Evolutionary conservation across 2,888 invertebrate species (phyloP).

Genomic region (Alsophila aescularia): DNA sequence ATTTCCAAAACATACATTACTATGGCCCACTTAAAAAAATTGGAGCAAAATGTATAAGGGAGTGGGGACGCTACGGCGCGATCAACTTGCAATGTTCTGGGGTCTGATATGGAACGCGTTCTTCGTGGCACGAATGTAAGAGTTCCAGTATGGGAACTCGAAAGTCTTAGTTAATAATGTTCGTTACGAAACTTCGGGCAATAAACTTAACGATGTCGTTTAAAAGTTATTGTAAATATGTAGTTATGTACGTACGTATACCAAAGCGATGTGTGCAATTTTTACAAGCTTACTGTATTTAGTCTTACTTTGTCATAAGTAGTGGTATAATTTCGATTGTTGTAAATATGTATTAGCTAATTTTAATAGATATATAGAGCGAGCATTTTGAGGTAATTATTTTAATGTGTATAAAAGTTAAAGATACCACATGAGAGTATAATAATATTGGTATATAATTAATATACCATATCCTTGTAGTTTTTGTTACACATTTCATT

Average conservation of each 20-base stretch:
- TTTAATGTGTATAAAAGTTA: constrained; percentile 45
- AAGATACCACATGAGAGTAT: constrained; percentile 9
- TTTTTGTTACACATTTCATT: not conserved
- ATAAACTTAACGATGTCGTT: constrained; percentile 70
- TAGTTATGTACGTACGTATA: constrained; percentile 82
- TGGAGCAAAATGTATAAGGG: not conserved
- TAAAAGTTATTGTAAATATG: constrained; percentile 76
- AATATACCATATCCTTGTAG: not conserved
- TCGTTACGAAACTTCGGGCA: constrained; percentile 73
- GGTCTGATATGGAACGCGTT: not conserved
- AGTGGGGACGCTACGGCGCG: not conserved
- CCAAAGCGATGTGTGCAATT: constrained; percentile 85
- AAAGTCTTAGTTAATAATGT: constrained; percentile 38
- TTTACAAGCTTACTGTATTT: constrained; percentile 81
- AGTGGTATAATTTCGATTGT: constrained; percentile 55
- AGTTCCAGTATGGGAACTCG: constrained; percentile 6
- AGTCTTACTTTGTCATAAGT: constrained; percentile 61
- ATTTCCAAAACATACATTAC: not conserved
- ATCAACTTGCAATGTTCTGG: not conserved
- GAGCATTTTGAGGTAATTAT: constrained; percentile 40
- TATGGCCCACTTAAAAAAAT: constrained; percentile 1
- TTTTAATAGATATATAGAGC: constrained; percentile 37
- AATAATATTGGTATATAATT: constrained; percentile 6
- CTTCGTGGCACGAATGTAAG: constrained; percentile 8
- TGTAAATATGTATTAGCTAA: constrained; percentile 55